Percentiles rank a stretch among this genome's conserved stretches.
Evolutionary conservation across 2,113 vertebrate species (phyloP).

Genomic region (pig (Sus scrofa)): T2T-Sscrofa CM000827.6:36808001-36808500

Average conservation of each 20-base stretch:
- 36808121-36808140: not conserved
- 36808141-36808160: slow-evolving; percentile 5
- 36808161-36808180: not conserved
- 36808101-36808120: not conserved
- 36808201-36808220: not conserved
- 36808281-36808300: not conserved
- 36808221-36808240: not conserved
- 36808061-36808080: not conserved
- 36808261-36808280: not conserved
- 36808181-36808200: not conserved
- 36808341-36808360: not conserved
- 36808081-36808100: not conserved
- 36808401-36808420: not conserved
- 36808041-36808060: not conserved
- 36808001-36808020: no score
- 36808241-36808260: not conserved
- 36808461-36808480: not conserved
- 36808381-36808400: not conserved
- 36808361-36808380: not conserved
- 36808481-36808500: not conserved
- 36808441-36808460: not conserved
- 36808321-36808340: not conserved
- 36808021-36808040: not conserved
- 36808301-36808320: not conserved
- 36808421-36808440: not conserved